Evolutionary conservation across 2,888 invertebrate genomes (phyloP), one percentile per base, ranked within the genome.

Genomic region (Hymenopus coronatus): DNA sequence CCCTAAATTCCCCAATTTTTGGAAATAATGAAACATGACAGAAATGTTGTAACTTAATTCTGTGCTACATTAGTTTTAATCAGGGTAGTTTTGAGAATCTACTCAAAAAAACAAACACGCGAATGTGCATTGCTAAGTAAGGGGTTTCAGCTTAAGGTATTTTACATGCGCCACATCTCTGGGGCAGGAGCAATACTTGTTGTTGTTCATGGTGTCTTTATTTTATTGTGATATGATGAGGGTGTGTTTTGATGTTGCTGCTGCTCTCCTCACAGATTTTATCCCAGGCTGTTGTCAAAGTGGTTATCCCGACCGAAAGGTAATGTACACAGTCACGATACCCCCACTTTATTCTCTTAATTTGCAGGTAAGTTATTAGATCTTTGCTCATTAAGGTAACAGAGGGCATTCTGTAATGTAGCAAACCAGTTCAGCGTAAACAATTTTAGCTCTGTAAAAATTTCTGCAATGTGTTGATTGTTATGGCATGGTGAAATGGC

Each of bases 231-330:
- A 85, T 33, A 85, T 85, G 85, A 46, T 30, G 28, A 88, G 88
- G 85, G 88, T 85, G 40, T 88, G 40, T 88, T 88, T 88, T 88
- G 88, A 88, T 88, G 88, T 88, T 88, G 88, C 82, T 88, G 88
- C 88, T 89, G 89, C 88, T 90, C 91, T 91, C 91, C 92, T 94
- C 94, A 93, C 96, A 97, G 96, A 97, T 98, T 93, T 94, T 99
- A 93, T 95, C 96, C 93, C 97, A 97, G 93, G 97, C 98, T 85
- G 96, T 98, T 92, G 98, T 99, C 91, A 99, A 98, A 96, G 99
- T 99, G 91, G 98, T 99, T 91, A 97, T 99, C 93, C 99, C 99
- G 88, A 98, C 98, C 88, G 99, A 99, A 94, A 97, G 98, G 98
- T 98, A 96, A 92, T 91, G 91, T 90, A 89, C 88, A 89, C 82